Evolutionary conservation across 2,888 invertebrate species (phyloP).

Genomic region (Synergus laeviventris): DNA sequence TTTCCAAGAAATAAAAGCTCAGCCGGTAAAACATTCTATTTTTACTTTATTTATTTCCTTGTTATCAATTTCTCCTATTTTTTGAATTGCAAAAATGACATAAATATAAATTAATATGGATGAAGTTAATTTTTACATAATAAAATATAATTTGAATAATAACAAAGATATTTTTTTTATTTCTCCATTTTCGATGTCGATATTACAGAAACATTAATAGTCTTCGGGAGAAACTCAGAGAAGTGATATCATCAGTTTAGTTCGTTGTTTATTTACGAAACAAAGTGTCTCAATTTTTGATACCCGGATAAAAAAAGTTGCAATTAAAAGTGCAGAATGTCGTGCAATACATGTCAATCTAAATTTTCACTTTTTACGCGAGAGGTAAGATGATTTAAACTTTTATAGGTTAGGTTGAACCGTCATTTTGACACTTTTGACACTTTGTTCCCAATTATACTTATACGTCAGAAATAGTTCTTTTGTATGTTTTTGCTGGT

Average conservation of each 20-base stretch:
- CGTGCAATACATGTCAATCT: conserved; percentile 85
- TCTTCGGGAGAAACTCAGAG: neutral
- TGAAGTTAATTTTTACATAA: neutral
- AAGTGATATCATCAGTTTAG: neutral
- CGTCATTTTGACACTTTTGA: conserved; percentile 39
- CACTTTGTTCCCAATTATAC: conserved; percentile 25
- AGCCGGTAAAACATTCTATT: neutral
- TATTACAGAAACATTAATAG: neutral
- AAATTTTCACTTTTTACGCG: conserved; percentile 84
- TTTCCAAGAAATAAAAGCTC: neutral
- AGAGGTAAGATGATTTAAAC: conserved; percentile 78
- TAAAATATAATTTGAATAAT: neutral
- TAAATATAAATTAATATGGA: neutral
- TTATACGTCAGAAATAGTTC: neutral
- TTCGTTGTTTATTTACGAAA: neutral
- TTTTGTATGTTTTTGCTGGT: neutral
- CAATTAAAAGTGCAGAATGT: conserved; percentile 77
- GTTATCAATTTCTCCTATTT: neutral
- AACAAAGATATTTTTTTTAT: neutral
- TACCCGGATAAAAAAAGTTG: neutral
- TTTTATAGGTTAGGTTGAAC: conserved; percentile 36
- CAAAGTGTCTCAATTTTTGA: neutral
- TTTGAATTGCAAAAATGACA: neutral
- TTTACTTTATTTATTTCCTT: neutral
- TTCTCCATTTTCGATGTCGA: conserved; percentile 1